Evolutionary conservation across 1,140 invertebrate genomes (phyloP), one percentile per base, ranked within the genome.

Genomic region (Lucilia cuprina): DNA sequence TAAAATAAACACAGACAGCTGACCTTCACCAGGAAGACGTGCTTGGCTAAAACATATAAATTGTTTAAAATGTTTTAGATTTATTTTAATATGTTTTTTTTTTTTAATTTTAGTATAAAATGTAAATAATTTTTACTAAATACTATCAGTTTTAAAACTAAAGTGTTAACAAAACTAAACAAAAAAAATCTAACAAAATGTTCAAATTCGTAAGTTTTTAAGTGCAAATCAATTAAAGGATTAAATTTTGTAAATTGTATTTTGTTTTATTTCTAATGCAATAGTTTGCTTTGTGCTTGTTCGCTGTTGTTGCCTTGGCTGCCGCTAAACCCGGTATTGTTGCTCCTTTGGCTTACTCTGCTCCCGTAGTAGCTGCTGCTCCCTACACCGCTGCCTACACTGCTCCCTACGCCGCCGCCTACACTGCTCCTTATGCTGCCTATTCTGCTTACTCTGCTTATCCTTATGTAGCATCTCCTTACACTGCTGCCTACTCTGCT

Each of bases 191-290:
- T 2, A 75, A 17, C 88, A 89, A 89, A 82, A 89, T 89, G 88
- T 89, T 89, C 87, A 89, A 89, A 87, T 89, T 89, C 87, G 88
- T 89, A 87, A 89, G 88, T 89, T 49, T 30, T 17, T 47, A 55
- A 13, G 13, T 55, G 50, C 7, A 55, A 17, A 55, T 55, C 50
- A 55, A 14, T 21, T 21, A 21, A 21, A 19, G 21, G 17, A 70
- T 30, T 30, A 30, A 30, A 30, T 30, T 30, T 21, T 70, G n/a
- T 70, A 17, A 25, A 70, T 74, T 10, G 41, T 70, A 47, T 47
- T 13, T 21, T 12, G n/a, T n/a, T n/a, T n/a, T n/a, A n/a, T 74
- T 41, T 30, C 7, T 74, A 12, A 82, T 19, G 80, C 74, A 14
- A 30, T 84, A 89, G 88, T 88, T 89, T 87, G 88, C 88, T 86